These are phyloP conservation scores for Monodelphis domestica DNA, from an alignment of 2,797 vertebrate genomes.

Conservation along the genomic window DNA sequence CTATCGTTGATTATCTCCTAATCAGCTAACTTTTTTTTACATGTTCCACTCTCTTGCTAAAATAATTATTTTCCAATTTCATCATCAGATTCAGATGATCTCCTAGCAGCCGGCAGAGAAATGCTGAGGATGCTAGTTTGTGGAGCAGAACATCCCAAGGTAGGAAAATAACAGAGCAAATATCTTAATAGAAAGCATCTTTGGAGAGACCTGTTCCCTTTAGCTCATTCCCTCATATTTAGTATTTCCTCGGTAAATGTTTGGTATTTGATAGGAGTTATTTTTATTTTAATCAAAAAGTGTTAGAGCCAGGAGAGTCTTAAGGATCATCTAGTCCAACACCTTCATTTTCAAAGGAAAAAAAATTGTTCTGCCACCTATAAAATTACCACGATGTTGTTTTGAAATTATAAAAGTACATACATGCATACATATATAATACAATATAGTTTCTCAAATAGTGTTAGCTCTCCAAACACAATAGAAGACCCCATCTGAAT, in stretches of 20 bases:
- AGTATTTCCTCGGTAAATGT: background rate
- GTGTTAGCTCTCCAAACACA: background rate
- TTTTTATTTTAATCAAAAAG: background rate
- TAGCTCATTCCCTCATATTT: background rate
- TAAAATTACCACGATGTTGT: background rate
- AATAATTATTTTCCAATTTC: background rate
- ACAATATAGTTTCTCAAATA: background rate
- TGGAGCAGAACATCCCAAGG: background rate
- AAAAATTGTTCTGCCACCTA: background rate
- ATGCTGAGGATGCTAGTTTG: background rate
- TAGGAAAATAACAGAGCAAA: background rate
- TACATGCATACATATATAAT: background rate
- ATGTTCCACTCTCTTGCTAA: background rate
- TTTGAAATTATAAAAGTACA: background rate
- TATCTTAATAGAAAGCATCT: background rate
- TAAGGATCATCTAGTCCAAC: background rate
- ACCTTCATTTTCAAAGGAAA: background rate
- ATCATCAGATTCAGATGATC: background rate
- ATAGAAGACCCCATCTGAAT: background rate
- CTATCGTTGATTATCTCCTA: background rate
- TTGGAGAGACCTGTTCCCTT: background rate
- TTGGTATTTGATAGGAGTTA: background rate
- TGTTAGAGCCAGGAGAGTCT: background rate
- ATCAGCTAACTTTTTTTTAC: background rate
- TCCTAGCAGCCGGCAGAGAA: background rate